These are phyloP conservation scores for Ciconia nigra DNA, from an alignment of 2,797 vertebrate species.

Conservation along the genomic window DNA sequence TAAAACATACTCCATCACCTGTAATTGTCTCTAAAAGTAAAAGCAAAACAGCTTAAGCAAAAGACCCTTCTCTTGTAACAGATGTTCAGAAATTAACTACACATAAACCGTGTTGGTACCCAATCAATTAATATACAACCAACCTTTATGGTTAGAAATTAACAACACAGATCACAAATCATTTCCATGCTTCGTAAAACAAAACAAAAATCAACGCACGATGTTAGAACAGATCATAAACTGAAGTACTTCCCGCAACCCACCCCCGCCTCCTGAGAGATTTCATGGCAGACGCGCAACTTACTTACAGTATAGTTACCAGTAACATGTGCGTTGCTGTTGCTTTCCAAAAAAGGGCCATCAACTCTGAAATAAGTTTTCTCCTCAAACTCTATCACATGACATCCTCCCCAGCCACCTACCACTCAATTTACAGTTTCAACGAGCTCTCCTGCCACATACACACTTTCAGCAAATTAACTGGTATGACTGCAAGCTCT, in stretches of 20 bases:
- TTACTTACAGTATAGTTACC: not conserved
- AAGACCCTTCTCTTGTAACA: not conserved
- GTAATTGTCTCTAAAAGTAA: not conserved
- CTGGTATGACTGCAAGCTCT: not conserved
- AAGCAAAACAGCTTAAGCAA: not conserved
- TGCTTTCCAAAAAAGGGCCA: not conserved
- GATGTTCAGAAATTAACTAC: not conserved
- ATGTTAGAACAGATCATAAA: not conserved
- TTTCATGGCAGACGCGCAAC: not conserved
- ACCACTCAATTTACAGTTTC: not conserved
- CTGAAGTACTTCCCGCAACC: not conserved
- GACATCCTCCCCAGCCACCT: not conserved
- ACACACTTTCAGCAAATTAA: not conserved
- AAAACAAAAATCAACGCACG: not conserved
- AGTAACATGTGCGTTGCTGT: not conserved
- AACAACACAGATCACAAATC: not conserved
- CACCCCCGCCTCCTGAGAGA: not conserved
- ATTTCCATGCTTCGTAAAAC: not conserved
- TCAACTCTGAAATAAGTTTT: not conserved
- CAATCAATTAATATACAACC: not conserved
- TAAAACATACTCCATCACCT: not conserved
- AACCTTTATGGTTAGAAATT: not conserved
- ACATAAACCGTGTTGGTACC: not conserved
- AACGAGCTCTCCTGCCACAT: not conserved
- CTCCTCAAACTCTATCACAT: not conserved